A percentile compares a stretch with the other conserved stretches of the same genome.
Conservation (phyloP, 2,113 vertebrate species). For the Podiceps cristatus region DNA sequence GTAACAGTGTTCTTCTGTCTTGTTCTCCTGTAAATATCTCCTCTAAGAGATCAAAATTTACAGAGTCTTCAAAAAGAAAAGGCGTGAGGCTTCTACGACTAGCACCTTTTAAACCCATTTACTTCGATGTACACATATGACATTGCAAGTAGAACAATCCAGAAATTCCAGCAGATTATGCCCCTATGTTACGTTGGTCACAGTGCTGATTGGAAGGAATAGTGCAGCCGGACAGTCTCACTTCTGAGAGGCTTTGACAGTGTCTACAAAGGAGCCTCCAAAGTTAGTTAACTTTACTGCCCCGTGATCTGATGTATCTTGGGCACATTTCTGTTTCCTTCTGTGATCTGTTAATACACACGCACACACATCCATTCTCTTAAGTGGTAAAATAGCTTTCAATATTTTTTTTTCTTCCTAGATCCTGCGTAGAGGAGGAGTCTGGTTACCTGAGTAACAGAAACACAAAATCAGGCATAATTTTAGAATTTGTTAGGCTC, state of each 20-base stretch:
- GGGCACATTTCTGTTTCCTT: not conserved
- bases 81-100: not conserved
- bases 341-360: not conserved
- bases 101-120: not conserved
- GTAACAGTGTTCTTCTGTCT: not conserved
- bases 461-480: not conserved
- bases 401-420: not conserved
- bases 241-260: not conserved
- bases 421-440: not conserved
- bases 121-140: not conserved
- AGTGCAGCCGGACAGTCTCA: not conserved
- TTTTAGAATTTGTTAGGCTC: not conserved
- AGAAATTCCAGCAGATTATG: not conserved
- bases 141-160: not conserved
- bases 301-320: fast-evolving
- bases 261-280: not conserved
- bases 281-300: not conserved
- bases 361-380: not conserved
- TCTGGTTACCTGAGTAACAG: not conserved
- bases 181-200: fast-evolving
- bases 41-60: not conserved
- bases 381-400: not conserved
- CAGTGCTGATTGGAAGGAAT: not conserved
- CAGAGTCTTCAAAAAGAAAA: not conserved
- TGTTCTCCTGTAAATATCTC: not conserved